Base-by-base conservation (phyloP, 2,113 vertebrate genomes). In the Psittacula cyanocephala region DNA sequence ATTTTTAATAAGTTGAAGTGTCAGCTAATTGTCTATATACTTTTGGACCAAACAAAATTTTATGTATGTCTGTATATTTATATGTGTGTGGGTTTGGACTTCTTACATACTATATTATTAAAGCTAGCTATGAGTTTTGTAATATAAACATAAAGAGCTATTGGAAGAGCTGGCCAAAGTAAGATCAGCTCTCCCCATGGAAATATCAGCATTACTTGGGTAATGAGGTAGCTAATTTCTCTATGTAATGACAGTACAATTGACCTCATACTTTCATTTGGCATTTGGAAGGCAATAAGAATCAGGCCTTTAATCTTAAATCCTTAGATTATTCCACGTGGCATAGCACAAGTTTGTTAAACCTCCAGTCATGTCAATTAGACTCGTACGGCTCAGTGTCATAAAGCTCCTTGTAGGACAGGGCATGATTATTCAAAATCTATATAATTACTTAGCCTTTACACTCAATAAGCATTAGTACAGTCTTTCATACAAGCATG, bases 141-240 rank as follows among this genome's bases (percentile, higher is more conserved):
- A 50, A 52, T 49, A 68, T 15, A 64, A 77, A 67, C 9, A 17
- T 29, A 62, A 88, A 68, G 68, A 60, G 55, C 35, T 77, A 4
- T 23, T 75, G 68, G 31, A 81, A 68, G 76, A 94, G 41, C 59
- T 19, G 28, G 39, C 52, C 82, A 17, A 52, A 68, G 71, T 29
- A 80, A 84, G 83, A 92, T n/a, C 64, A 37, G 91, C 33, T 84
- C 29, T 94, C 88, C 95, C 92, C 6, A 12, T 65, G 95, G 91
- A 96, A 93, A 79, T 96, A 83, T 31, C 60, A 86, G 39, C 80
- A 94, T 94, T 94, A 94, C 86, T 93, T 84, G 88, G 68, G 86
- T 96, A 96, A 96, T 94, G 89, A 94, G 88, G 94, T 94, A 95
- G 92, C 86, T 96, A 90, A 96, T 94, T 89, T 89, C 91, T 89